Conservation (phyloP, 2,113 vertebrate species). For the Apodemus speciosus region DNA sequence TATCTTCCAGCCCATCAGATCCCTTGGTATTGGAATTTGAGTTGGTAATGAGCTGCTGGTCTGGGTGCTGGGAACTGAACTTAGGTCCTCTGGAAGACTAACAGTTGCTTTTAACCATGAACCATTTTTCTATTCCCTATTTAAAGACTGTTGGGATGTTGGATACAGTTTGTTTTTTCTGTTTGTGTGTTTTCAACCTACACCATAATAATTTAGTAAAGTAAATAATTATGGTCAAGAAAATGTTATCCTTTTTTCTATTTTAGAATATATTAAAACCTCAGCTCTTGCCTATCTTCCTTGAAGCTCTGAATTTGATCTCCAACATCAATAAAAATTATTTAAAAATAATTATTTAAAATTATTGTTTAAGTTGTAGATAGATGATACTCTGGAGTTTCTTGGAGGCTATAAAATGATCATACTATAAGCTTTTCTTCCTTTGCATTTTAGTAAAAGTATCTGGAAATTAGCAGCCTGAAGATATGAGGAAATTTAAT, state of each 20-base stretch:
- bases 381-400: neutral
- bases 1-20: neutral
- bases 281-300: neutral
- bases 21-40: neutral
- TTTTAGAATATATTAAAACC: neutral
- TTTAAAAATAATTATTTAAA: too few relatives aligned
- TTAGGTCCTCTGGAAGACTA: neutral
- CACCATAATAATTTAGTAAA: neutral
- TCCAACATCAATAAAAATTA: neutral
- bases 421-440: neutral
- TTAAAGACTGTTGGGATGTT: neutral
- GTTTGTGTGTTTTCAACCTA: neutral
- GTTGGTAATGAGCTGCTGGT: neutral
- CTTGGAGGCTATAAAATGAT: constrained; percentile 7
- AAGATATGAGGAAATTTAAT: neutral
- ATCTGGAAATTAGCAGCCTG: neutral
- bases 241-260: neutral
- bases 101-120: neutral
- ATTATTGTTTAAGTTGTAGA: neutral
- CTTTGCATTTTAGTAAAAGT: constrained; percentile 30
- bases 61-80: neutral
- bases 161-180: neutral
- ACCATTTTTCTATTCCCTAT: neutral
- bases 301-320: neutral
- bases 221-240: constrained; percentile 7